Evolutionary conservation across 2,888 invertebrate genomes (phyloP).

Genomic region (Cryptocephalus moraei): DNA sequence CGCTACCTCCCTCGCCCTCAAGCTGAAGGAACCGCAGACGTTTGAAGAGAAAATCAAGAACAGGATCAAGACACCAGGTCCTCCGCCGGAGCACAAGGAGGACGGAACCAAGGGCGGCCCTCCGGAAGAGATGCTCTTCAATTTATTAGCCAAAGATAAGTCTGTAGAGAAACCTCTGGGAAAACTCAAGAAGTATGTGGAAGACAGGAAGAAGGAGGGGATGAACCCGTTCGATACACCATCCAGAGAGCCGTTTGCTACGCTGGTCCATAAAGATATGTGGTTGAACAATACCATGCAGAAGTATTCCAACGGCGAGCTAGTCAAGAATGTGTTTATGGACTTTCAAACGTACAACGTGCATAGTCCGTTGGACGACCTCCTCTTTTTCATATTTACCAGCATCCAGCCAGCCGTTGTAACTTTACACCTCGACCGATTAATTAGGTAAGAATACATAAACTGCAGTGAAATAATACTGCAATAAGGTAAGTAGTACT

Average conservation of each 20-base stretch:
- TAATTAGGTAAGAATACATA: neutral
- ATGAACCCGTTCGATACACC: neutral
- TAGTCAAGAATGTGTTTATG: conserved; percentile 16
- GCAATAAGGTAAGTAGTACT: too few relatives aligned
- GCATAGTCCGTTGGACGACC: conserved; percentile 16
- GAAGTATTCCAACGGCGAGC: conserved; percentile 25
- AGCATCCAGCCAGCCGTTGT: conserved; percentile 13
- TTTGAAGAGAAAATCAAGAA: conserved; percentile 19
- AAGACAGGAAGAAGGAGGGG: neutral
- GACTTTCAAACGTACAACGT: conserved; percentile 22
- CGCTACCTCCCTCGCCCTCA: conserved; percentile 42
- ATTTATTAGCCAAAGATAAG: too few relatives aligned
- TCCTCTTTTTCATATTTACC: conserved; percentile 21
- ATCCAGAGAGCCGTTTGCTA: conserved; percentile 37
- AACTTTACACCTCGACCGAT: conserved; percentile 1
- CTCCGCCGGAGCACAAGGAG: neutral
- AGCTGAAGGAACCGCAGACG: conserved; percentile 32
- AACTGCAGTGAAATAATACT: too few relatives aligned
- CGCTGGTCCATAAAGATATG: conserved; percentile 44
- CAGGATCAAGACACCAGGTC: neutral
- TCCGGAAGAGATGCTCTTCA: too few relatives aligned
- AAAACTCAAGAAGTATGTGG: neutral
- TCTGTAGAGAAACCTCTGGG: too few relatives aligned
- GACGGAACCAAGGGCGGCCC: too few relatives aligned
- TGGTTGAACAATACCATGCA: conserved; percentile 52